A percentile compares a stretch with the other conserved stretches of the same genome.
Conservation (phyloP, 2,888 invertebrate genomes). For the Hirtodrosophila histrioides region DNA sequence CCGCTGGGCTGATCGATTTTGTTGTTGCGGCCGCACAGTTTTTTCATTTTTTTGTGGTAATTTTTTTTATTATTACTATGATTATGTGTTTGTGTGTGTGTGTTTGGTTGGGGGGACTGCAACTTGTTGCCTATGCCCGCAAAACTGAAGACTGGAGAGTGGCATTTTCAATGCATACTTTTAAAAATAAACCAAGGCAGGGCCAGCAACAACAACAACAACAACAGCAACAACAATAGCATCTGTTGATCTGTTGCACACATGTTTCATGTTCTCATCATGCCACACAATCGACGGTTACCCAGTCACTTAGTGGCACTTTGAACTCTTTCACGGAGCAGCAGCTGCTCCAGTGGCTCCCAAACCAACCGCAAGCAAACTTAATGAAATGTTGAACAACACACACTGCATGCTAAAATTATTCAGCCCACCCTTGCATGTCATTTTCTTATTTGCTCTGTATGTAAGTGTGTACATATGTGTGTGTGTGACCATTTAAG, state of each 20-base stretch:
- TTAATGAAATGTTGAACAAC: constrained; percentile 40
- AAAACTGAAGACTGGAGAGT: constrained; percentile 44
- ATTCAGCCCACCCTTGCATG: constrained; percentile 32
- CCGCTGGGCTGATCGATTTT: constrained; percentile 50
- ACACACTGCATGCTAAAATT: constrained; percentile 43
- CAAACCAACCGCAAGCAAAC: constrained; percentile 34
- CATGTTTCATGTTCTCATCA: constrained; percentile 52
- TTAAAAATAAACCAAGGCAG: constrained; percentile 66
- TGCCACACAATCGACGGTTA: constrained; percentile 49
- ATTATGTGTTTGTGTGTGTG: constrained; percentile 23
- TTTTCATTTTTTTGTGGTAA: constrained; percentile 1
- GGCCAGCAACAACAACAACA: constrained; percentile 25
- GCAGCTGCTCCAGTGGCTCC: constrained; percentile 52
- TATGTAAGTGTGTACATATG: not conserved
- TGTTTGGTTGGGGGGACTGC: constrained; percentile 51
- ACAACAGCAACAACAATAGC: constrained; percentile 22
- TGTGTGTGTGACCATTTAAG: constrained; percentile 50
- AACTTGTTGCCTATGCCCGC: constrained; percentile 64
- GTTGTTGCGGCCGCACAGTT: constrained; percentile 48
- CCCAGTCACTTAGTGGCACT: constrained; percentile 74
- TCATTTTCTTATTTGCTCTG: constrained; percentile 21
- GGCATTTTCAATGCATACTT: constrained; percentile 56
- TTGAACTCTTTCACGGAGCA: constrained; percentile 56
- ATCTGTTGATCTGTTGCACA: constrained; percentile 56
- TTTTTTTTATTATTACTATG: constrained; percentile 49